phyloP scores from a whole-genome alignment of 2,113 vertebrate species.

The Herpailurus yagouaroundi region DNA sequence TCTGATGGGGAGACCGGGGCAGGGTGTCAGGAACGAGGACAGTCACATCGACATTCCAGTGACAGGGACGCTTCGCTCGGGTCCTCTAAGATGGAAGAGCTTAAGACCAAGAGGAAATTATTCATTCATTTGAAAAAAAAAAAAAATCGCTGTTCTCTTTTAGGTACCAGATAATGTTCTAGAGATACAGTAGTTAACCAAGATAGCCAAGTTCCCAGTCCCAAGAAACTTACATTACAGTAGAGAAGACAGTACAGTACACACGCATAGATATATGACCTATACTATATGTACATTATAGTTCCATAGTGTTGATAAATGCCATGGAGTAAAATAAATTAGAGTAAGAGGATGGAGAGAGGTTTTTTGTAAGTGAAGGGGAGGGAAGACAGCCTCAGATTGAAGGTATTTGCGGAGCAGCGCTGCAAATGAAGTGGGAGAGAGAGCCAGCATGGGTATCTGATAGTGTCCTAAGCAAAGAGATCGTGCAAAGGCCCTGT shows the following conservation, averaged over 20 bases:
- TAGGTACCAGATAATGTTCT: neutral
- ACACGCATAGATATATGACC: neutral
- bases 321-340: neutral
- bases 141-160: neutral
- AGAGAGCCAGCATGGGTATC: neutral
- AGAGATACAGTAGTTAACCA: neutral
- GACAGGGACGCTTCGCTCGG: neutral
- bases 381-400: neutral
- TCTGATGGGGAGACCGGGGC: neutral
- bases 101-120: neutral
- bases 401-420: neutral
- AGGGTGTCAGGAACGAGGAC: too few species aligned
- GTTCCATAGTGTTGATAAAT: neutral
- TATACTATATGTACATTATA: neutral
- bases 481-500: neutral
- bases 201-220: neutral
- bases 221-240: neutral
- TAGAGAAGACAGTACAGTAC: neutral
- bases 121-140: neutral
- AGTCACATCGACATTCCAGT: neutral
- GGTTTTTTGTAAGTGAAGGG: neutral
- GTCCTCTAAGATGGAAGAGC: neutral
- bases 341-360: neutral
- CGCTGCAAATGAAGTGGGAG: neutral
- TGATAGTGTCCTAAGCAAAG: neutral